These are phyloP conservation scores for Ornithoptera alexandrae DNA, from an alignment of 2,888 invertebrate genomes.

Conservation along the genomic window DNA sequence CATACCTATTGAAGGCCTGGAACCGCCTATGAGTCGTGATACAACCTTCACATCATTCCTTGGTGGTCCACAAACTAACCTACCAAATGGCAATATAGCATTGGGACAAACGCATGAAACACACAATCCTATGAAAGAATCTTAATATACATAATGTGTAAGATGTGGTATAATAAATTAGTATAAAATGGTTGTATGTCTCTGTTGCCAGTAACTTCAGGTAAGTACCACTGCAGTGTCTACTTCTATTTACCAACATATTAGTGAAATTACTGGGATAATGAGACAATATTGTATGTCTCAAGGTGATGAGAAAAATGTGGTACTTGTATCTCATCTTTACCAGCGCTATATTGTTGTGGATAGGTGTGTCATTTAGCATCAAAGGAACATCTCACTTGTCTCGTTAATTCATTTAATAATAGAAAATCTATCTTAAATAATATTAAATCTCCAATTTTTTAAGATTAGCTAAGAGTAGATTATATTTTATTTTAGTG, in stretches of 20 bases:
- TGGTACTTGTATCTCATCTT: no score
- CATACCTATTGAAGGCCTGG: conserved; percentile 72
- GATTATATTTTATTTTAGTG: no score
- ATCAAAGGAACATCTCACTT: no score
- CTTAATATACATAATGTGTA: not conserved
- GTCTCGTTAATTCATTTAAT: no score
- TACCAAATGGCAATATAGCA: conserved; percentile 54
- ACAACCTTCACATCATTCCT: conserved; percentile 77
- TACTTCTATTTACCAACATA: not conserved
- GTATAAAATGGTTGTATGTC: not conserved
- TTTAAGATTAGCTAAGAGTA: no score
- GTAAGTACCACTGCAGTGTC: not conserved
- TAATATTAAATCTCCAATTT: no score
- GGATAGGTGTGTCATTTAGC: no score
- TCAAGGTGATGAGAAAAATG: no score
- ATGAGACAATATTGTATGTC: not conserved
- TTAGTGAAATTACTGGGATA: not conserved
- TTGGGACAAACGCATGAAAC: conserved; percentile 39
- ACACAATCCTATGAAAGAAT: conserved; percentile 25
- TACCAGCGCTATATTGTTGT: no score
- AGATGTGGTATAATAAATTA: no score
- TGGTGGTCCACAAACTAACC: conserved; percentile 60
- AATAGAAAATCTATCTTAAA: no score
- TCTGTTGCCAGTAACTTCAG: not conserved
- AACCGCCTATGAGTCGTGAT: conserved; percentile 75